Percentiles rank a stretch among this genome's conserved stretches.
Evolutionary conservation across 2,797 vertebrate genomes (phyloP).

Genomic region (Meriones psammophilus): DNA sequence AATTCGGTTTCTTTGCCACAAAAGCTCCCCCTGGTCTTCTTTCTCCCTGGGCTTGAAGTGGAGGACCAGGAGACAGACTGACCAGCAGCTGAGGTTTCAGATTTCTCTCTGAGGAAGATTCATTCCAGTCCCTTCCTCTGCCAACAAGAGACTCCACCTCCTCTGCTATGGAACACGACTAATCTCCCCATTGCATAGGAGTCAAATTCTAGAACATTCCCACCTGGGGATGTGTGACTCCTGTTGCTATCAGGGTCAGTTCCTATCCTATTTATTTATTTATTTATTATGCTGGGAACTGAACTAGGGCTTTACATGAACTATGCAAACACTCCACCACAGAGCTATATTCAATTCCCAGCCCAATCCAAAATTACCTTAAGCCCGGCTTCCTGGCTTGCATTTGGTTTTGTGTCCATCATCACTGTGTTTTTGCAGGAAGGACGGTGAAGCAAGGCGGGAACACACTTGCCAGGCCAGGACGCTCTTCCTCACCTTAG

Average conservation of each 20-base stretch:
- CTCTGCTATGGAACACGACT: background rate
- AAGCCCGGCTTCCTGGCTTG: background rate
- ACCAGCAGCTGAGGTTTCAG: background rate
- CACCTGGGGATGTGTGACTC: background rate
- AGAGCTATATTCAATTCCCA: background rate
- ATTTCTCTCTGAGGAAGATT: background rate
- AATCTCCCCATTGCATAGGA: background rate
- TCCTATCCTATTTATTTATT: background rate
- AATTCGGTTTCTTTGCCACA: background rate
- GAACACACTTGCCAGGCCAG: background rate
- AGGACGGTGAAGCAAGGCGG: background rate
- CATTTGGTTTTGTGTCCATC: background rate
- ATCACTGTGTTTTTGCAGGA: background rate
- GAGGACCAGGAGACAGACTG: background rate
- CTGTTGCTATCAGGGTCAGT: background rate
- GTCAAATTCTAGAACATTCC: background rate
- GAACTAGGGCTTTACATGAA: too few relatives aligned
- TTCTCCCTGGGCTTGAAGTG: background rate
- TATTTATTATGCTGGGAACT: too few relatives aligned
- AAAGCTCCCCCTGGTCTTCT: background rate
- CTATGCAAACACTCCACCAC: too few relatives aligned
- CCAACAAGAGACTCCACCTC: too few relatives aligned
- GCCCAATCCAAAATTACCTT: background rate
- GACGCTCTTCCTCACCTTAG: background rate
- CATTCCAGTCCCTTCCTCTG: background rate